Evolutionary conservation across 2,797 vertebrate species (phyloP).

Genomic region (Pipistrellus pygmaeus): DNA sequence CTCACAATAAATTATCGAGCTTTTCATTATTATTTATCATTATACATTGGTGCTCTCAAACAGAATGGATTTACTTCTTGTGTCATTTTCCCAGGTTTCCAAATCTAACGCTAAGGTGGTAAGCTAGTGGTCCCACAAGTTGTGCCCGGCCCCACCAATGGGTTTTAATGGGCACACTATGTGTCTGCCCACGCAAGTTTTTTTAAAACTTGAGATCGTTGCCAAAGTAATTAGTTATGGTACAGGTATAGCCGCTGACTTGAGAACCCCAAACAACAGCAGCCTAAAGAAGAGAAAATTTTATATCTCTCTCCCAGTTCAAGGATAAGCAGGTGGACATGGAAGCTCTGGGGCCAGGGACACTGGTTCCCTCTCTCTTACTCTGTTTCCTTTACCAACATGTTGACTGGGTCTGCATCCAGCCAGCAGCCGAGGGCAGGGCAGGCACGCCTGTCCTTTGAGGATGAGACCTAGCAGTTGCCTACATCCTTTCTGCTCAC

Average conservation of each 20-base stretch:
- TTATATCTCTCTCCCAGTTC: background rate
- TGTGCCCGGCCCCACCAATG: accelerated
- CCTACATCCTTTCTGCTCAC: background rate
- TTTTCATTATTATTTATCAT: background rate
- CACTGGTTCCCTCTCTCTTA: background rate
- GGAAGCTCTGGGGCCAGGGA: background rate
- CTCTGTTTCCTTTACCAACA: background rate
- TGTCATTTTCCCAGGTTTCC: background rate
- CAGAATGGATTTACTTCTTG: background rate
- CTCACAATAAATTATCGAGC: background rate
- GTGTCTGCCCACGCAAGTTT: background rate
- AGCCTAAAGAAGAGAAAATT: background rate
- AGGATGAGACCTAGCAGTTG: background rate
- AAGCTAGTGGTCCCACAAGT: background rate
- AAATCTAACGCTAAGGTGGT: background rate
- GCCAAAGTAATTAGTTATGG: background rate
- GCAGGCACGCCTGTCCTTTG: no score
- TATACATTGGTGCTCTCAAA: background rate
- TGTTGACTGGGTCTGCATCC: accelerated
- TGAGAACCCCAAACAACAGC: background rate
- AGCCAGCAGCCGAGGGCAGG: background rate
- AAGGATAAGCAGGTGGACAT: background rate
- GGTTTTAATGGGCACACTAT: background rate
- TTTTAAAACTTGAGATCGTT: background rate
- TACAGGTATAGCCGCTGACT: background rate